phyloP scores from a whole-genome alignment of 2,113 vertebrate species.

The Ammodramus savannarum region DNA sequence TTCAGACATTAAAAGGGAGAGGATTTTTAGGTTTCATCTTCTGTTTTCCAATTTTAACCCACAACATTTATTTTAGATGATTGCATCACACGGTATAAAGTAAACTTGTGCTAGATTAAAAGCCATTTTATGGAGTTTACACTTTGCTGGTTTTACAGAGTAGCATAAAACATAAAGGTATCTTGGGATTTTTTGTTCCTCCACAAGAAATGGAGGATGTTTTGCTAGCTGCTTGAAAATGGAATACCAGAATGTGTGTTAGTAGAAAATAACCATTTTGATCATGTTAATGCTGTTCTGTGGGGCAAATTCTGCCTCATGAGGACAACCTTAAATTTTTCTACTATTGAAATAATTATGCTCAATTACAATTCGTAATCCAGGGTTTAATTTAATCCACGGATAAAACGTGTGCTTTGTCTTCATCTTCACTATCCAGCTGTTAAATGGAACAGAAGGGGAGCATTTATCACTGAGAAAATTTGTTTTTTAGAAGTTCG shows the following conservation, averaged over 20 bases:
- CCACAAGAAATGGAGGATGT: constrained; percentile 22
- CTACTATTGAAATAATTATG: constrained; percentile 3
- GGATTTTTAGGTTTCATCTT: background rate
- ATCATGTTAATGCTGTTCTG: background rate
- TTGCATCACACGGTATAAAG: background rate
- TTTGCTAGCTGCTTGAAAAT: constrained; percentile 32
- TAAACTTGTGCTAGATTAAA: constrained; percentile 49
- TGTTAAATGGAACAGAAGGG: constrained; percentile 29
- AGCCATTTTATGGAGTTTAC: constrained; percentile 49
- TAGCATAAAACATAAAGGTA: constrained; percentile 41
- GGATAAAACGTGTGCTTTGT: background rate
- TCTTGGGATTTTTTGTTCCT: constrained; percentile 47
- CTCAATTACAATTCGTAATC: constrained; percentile 22
- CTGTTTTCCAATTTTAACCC: background rate
- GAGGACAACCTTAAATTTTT: constrained; percentile 18
- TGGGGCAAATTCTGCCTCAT: background rate
- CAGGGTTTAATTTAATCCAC: constrained; percentile 10
- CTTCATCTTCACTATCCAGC: constrained; percentile 8
- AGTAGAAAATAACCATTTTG: constrained; percentile 3
- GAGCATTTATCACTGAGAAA: background rate
- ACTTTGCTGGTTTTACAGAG: constrained; percentile 55
- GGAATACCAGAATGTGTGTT: background rate
- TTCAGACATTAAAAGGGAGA: background rate
- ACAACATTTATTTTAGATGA: background rate
- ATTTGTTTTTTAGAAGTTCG: background rate